Conservation (phyloP, 2,113 vertebrate genomes). For the Toxotes chatareus region DNA sequence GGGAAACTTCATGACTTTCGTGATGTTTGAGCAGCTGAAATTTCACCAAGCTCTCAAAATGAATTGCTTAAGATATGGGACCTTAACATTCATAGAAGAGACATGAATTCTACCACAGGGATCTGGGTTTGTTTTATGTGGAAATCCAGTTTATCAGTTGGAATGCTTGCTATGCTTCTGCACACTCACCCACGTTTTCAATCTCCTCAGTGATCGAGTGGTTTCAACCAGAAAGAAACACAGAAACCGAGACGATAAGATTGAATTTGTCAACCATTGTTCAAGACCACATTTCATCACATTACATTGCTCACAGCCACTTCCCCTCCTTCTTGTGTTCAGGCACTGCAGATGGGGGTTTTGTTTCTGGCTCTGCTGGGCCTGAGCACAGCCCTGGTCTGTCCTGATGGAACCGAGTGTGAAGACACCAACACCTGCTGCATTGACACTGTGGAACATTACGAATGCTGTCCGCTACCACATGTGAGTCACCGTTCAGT, state of each 20-base stretch:
- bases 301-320: rapidly evolving
- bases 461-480: constrained; percentile 88
- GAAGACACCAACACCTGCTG: constrained; percentile 86
- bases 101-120: not conserved
- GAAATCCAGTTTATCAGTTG: constrained; percentile 41
- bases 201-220: not conserved
- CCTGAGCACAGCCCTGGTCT: constrained; percentile 76
- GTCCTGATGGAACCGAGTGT: constrained; percentile 85
- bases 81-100: not conserved
- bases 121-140: constrained; percentile 21
- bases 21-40: too few species aligned
- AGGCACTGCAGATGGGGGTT: constrained; percentile 57
- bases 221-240: not conserved
- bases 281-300: not conserved
- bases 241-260: constrained; percentile 22
- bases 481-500: constrained; percentile 80
- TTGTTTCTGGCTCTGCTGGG: constrained; percentile 65
- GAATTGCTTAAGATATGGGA: not conserved
- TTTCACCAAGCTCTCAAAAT: too few species aligned
- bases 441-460: constrained; percentile 68
- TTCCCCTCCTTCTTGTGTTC: not conserved
- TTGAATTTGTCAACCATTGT: not conserved
- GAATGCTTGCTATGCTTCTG: constrained; percentile 13
- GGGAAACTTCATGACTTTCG: too few species aligned
- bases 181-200: not conserved